A percentile compares a stretch with the other conserved stretches of the same genome.
These are phyloP conservation scores for Cylloceria caligata DNA, from an alignment of 2,888 invertebrate genomes.

Conservation along the genomic window DNA sequence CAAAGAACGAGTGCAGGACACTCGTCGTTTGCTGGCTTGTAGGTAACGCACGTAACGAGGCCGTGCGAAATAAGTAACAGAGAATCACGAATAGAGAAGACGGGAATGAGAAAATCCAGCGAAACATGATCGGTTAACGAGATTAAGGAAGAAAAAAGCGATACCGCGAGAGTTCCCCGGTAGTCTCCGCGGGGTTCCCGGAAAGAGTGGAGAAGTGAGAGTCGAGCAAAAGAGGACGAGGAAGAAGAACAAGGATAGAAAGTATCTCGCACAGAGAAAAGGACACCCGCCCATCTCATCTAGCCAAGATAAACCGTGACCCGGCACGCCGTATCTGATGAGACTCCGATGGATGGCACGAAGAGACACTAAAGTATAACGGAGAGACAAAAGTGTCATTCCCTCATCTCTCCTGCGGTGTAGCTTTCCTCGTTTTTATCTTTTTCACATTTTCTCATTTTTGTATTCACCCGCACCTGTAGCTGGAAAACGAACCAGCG, in stretches of 20 bases:
- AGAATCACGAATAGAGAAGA: constrained; percentile 45
- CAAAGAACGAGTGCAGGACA: neutral
- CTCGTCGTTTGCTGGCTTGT: constrained; percentile 22
- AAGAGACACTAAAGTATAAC: constrained; percentile 75
- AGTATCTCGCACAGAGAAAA: constrained; percentile 64
- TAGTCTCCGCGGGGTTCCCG: constrained; percentile 77
- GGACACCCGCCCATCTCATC: constrained; percentile 78
- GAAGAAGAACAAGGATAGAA: constrained; percentile 33
- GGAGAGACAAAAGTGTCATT: constrained; percentile 73
- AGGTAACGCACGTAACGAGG: constrained; percentile 73
- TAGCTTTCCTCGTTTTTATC: constrained; percentile 54
- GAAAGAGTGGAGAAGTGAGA: constrained; percentile 74
- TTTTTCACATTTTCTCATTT: constrained; percentile 1
- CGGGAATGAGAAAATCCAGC: constrained; percentile 68
- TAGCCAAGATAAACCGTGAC: constrained; percentile 77
- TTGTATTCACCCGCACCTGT: constrained; percentile 11
- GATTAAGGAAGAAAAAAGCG: constrained; percentile 73
- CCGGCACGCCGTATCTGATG: constrained; percentile 77
- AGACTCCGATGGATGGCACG: constrained; percentile 75
- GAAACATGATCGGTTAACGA: constrained; percentile 77
- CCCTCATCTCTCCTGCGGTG: constrained; percentile 67
- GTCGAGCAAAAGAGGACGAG: constrained; percentile 30
- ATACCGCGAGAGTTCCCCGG: constrained; percentile 77
- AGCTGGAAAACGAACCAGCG: neutral
- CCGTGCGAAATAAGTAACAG: constrained; percentile 73